These are phyloP conservation scores for Chrysolina oricalcia DNA, from an alignment of 2,888 invertebrate genomes.

Conservation along the genomic window DNA sequence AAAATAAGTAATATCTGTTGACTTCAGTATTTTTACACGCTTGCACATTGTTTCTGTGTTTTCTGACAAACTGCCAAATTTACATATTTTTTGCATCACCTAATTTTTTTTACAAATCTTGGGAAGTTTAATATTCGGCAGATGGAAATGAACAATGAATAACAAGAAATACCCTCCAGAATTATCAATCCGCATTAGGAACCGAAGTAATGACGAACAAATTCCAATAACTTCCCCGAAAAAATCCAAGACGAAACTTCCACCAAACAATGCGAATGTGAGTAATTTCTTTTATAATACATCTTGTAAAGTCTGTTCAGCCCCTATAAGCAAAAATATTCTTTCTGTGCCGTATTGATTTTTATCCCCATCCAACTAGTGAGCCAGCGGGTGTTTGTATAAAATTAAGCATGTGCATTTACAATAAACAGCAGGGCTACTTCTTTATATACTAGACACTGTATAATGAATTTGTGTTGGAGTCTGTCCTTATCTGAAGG, in stretches of 20 bases:
- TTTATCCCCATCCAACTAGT: conserved; percentile 70
- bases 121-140: too few species aligned
- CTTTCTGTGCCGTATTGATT: conserved; percentile 72
- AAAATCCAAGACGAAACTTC: conserved; percentile 27
- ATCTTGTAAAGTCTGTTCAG: conserved; percentile 64
- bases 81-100: too few species aligned
- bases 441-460: conserved; percentile 71
- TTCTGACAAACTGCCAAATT: too few species aligned
- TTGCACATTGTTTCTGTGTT: too few species aligned
- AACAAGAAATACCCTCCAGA: neutral
- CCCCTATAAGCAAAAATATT: conserved; percentile 72
- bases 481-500: conserved; percentile 59
- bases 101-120: too few species aligned
- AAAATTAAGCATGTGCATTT: conserved; percentile 71
- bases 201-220: neutral
- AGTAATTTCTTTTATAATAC: conserved; percentile 62
- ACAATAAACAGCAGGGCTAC: conserved; percentile 69
- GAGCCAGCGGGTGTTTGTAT: conserved; percentile 68
- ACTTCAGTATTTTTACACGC: too few species aligned
- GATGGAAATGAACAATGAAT: neutral
- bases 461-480: conserved; percentile 71
- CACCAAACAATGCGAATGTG: conserved; percentile 50
- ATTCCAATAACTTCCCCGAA: conserved; percentile 3
- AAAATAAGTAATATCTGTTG: too few species aligned
- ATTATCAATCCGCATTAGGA: neutral